Evolutionary conservation across 2,888 invertebrate genomes (phyloP).

Genomic region (Arrhopalites spinosus): DNA sequence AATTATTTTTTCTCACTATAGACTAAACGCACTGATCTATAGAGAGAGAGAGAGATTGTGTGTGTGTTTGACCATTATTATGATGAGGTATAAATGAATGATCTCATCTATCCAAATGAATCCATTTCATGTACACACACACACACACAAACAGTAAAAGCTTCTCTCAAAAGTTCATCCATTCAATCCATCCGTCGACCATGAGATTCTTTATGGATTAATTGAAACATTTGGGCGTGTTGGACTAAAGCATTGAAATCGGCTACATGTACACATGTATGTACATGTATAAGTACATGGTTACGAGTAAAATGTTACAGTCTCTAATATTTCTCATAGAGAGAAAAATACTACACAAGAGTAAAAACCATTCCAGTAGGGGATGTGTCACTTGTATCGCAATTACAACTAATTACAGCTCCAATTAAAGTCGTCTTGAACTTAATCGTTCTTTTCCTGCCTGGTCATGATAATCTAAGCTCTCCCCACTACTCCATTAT

Average conservation of each 20-base stretch:
- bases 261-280: not conserved
- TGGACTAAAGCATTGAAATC: constrained; percentile 14
- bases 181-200: constrained; percentile 18
- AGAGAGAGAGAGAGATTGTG: not conserved
- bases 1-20: not conserved
- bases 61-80: not conserved
- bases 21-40: not conserved
- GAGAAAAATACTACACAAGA: no score
- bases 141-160: not conserved
- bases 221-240: constrained; percentile 42
- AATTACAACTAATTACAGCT: constrained; percentile 56
- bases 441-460: constrained; percentile 57
- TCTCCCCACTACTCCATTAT: not conserved
- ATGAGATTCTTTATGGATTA: constrained; percentile 44
- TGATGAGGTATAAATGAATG: constrained; percentile 2
- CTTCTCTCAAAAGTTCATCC: constrained; percentile 13
- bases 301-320: not conserved
- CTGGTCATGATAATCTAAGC: constrained; percentile 28
- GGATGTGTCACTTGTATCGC: constrained; percentile 56
- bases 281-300: not conserved
- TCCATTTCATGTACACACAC: no score
- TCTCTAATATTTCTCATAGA: not conserved
- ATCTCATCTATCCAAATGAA: not conserved
- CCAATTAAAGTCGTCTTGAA: constrained; percentile 56
- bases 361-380: no score